phyloP scores from a whole-genome alignment of 2,113 vertebrate species.

The Brachyhypopomus occidentalis region DNA sequence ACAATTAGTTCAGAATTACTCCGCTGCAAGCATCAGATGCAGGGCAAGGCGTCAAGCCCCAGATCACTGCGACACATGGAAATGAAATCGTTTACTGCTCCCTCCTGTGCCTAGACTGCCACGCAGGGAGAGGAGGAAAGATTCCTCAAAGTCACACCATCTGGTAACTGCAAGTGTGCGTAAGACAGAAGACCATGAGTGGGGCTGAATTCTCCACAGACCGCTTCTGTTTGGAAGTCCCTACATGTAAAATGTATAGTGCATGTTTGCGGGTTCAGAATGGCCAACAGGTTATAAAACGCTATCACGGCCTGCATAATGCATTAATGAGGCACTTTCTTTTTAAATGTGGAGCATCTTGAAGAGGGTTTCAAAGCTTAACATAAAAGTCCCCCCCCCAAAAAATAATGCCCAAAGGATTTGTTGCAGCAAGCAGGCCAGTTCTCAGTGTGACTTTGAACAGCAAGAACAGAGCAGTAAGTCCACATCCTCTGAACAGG shows the following conservation, averaged over 20 bases:
- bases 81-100: constrained; percentile 2
- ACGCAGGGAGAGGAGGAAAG: not conserved
- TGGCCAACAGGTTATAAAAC: not conserved
- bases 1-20: not conserved
- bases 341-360: no score
- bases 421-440: no score
- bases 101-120: not conserved
- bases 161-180: constrained; percentile 1
- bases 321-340: no score
- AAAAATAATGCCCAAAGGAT: no score
- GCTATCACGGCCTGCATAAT: no score
- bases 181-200: constrained; percentile 19
- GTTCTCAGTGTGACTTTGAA: no score
- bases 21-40: not conserved
- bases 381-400: no score
- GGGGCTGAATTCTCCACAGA: not conserved
- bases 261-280: not conserved
- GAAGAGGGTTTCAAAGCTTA: no score
- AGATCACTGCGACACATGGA: not conserved
- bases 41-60: constrained; percentile 15
- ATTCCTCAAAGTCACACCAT: not conserved
- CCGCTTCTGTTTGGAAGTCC: not conserved
- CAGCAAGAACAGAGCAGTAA: no score
- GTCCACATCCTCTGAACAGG: no score
- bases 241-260: not conserved